A percentile compares a stretch with the other conserved stretches of the same genome.
These are phyloP conservation scores for Bombyx huttoni DNA, from an alignment of 2,888 invertebrate genomes.

Conservation along the genomic window DNA sequence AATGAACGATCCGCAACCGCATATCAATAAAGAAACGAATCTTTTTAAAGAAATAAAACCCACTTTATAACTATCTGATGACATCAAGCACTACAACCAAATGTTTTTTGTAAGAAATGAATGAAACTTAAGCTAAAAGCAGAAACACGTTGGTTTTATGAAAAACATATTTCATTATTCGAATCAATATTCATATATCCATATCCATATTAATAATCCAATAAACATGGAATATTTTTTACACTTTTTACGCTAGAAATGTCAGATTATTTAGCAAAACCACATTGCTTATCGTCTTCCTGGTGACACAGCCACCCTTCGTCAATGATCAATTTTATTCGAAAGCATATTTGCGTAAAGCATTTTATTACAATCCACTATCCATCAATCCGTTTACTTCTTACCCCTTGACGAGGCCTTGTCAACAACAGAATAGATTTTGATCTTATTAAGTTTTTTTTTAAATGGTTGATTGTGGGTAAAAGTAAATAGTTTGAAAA, in stretches of 20 bases:
- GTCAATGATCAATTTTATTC: slow-evolving; percentile 24
- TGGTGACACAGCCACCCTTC: slow-evolving; percentile 11
- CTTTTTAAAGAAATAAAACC: too few species aligned
- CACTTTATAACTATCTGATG: too few species aligned
- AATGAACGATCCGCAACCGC: too few species aligned
- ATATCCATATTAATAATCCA: too few species aligned
- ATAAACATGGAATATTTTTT: slow-evolving; percentile 5
- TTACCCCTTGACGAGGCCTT: slow-evolving; percentile 30
- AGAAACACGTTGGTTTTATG: too few species aligned
- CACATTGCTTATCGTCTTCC: background rate
- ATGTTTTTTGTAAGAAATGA: too few species aligned
- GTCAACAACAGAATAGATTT: slow-evolving; percentile 14
- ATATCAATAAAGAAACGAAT: too few species aligned
- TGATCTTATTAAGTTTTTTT: slow-evolving; percentile 6
- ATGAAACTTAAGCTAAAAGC: too few species aligned
- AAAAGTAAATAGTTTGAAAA: too few species aligned
- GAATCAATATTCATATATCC: too few species aligned
- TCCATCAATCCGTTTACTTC: slow-evolving; percentile 36
- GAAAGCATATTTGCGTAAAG: slow-evolving; percentile 29
- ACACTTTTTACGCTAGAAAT: slow-evolving; percentile 11
- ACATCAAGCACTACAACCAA: too few species aligned
- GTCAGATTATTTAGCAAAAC: background rate
- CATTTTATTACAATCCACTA: slow-evolving; percentile 36
- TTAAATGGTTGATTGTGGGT: background rate
- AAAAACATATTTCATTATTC: too few species aligned